phyloP scores from a whole-genome alignment of 2,797 vertebrate species.

The Cetoscarus ocellatus region DNA sequence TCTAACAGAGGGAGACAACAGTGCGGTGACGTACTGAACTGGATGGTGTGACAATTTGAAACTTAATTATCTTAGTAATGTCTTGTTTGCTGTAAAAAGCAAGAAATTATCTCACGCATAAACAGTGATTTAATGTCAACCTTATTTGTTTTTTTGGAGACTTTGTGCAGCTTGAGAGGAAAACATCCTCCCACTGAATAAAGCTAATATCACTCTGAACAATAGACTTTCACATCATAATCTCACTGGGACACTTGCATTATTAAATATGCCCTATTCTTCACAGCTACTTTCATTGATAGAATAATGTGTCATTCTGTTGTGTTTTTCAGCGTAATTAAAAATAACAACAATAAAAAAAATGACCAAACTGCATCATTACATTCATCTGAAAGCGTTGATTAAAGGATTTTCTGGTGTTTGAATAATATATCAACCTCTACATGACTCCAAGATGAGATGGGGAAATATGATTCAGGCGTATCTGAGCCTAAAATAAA shows the following conservation, averaged over 20 bases:
- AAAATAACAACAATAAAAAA: background rate
- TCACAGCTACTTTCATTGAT: background rate
- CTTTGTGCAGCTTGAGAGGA: background rate
- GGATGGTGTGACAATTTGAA: background rate
- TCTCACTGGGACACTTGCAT: background rate
- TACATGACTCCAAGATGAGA: background rate
- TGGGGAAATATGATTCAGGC: background rate
- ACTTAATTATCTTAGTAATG: background rate
- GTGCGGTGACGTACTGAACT: background rate
- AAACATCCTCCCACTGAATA: background rate
- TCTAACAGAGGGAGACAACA: too few relatives aligned
- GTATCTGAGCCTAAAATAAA: background rate
- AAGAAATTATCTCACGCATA: background rate
- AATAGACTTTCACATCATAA: background rate
- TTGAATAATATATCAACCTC: constrained; percentile 15
- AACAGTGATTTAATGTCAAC: background rate
- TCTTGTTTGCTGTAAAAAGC: background rate
- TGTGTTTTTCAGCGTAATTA: background rate
- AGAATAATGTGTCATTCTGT: background rate
- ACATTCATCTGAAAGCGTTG: constrained; percentile 3
- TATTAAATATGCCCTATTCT: background rate
- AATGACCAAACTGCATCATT: background rate
- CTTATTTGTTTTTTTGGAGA: background rate
- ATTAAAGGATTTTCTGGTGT: constrained; percentile 6
- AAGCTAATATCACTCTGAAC: background rate